Evolutionary conservation across 2,113 vertebrate genomes (phyloP), one percentile per base, ranked within the genome.

Genomic region (Microcebus jonahi): DNA sequence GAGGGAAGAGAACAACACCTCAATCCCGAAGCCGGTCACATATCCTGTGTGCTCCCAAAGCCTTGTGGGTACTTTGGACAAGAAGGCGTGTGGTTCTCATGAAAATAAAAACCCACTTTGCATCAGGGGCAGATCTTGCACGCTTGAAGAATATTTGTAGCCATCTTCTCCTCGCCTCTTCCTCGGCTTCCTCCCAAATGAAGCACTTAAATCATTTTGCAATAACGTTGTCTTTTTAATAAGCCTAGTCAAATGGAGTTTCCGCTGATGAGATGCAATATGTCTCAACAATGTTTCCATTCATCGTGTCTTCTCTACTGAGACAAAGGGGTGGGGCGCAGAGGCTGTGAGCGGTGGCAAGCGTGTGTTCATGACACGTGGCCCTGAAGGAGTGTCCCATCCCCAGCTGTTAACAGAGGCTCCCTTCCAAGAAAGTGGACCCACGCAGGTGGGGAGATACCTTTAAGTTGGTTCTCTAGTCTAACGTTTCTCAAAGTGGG

Each of bases 191-290:
- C 68, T 96, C 4, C 68, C 81, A 94, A 96, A 91, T 67, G 61
- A 98, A 95, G 94, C 81, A 48, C 79, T 93, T 93, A 90, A 94
- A 94, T 95, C 91, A 85, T 86, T 93, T 42, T 89, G 92, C 65
- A 97, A 80, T 59, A 70, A 53, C 11, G 5, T 25, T 97, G 75
- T 85, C 90, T 97, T 92, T 94, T 93, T 77, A 95, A 90, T 94
- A 95, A 95, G 95, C 79, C 57, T 45, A 12, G 75, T 76, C 79
- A 79, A 84, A 48, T 18, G 36, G 61, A 27, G 48, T 76, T 95
- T 75, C 61, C 59, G 27, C 61, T 80, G 80, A 92, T 25, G 61
- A 84, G 95, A 48, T 77, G 50, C 0, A 0, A 45, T 34, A 31
- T 0, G 48, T n/a, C 25, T 92, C 82, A 29, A 36, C 0, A 11